Evolutionary conservation across 2,888 invertebrate genomes (phyloP).

Genomic region (Gerris lacustris): DNA sequence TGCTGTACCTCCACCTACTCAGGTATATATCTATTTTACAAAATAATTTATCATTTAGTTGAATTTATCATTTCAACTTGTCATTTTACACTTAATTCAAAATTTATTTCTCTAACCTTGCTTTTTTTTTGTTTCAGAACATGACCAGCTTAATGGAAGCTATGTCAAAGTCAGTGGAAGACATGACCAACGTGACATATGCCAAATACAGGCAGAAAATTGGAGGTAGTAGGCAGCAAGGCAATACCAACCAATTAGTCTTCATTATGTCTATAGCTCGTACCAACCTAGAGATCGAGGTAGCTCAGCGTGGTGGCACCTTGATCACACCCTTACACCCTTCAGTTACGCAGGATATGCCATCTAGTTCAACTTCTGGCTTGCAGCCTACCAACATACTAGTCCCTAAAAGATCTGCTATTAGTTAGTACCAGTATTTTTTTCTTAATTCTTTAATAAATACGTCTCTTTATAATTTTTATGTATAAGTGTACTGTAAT

Average conservation of each 20-base stretch:
- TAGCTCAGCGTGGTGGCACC: slow-evolving; percentile 79
- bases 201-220: slow-evolving; percentile 62
- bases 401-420: slow-evolving; percentile 62
- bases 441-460: not conserved
- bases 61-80: not conserved
- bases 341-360: slow-evolving; percentile 8
- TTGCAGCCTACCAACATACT: slow-evolving; percentile 37
- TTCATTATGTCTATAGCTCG: slow-evolving; percentile 82
- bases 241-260: slow-evolving; percentile 52
- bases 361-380: slow-evolving; percentile 1
- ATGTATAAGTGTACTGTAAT: slow-evolving; percentile 17
- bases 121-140: slow-evolving; percentile 38
- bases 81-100: not conserved
- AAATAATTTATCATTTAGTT: too few species aligned
- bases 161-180: slow-evolving; percentile 86
- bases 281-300: slow-evolving; percentile 84
- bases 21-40: not conserved
- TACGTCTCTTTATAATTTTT: not conserved
- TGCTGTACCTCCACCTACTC: not conserved
- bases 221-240: slow-evolving; percentile 49
- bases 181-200: slow-evolving; percentile 79
- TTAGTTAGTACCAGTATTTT: slow-evolving; percentile 20
- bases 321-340: slow-evolving; percentile 38
- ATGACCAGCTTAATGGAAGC: slow-evolving; percentile 68
- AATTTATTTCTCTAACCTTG: not conserved